Conservation (phyloP, 2,113 vertebrate genomes). For the Amphiprion percula region DNA sequence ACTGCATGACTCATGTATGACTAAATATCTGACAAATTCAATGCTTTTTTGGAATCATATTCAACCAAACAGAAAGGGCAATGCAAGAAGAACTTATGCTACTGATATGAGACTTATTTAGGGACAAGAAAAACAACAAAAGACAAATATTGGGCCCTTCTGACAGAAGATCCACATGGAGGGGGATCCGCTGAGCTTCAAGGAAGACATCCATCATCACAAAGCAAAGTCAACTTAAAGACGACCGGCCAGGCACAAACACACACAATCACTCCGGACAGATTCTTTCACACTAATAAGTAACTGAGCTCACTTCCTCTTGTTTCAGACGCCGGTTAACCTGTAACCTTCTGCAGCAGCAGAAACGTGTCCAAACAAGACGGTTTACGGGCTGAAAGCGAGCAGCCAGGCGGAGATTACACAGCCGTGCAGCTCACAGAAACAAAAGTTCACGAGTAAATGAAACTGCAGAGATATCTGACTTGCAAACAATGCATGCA, state of each 20-base stretch:
- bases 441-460: constrained; percentile 10
- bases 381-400: constrained; percentile 38
- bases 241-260: neutral
- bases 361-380: constrained; percentile 66
- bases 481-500: constrained; percentile 8
- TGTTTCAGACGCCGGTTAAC: constrained; percentile 64
- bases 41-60: neutral
- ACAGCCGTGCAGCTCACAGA: constrained; percentile 22
- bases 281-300: constrained; percentile 46
- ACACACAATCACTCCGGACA: constrained; percentile 1
- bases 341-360: constrained; percentile 60
- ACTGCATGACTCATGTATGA: no score
- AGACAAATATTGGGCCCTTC: neutral
- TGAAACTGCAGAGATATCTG: constrained; percentile 10
- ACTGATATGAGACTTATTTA: neutral
- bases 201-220: constrained; percentile 44
- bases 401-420: constrained; percentile 28
- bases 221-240: constrained; percentile 61
- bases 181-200: constrained; percentile 7
- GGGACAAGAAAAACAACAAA: neutral
- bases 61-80: neutral
- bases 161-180: neutral
- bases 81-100: neutral
- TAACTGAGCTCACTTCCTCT: constrained; percentile 34
- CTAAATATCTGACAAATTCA: no score